Evolutionary conservation across 2,888 invertebrate species (phyloP).

Genomic region (Malacosoma neustria): DNA sequence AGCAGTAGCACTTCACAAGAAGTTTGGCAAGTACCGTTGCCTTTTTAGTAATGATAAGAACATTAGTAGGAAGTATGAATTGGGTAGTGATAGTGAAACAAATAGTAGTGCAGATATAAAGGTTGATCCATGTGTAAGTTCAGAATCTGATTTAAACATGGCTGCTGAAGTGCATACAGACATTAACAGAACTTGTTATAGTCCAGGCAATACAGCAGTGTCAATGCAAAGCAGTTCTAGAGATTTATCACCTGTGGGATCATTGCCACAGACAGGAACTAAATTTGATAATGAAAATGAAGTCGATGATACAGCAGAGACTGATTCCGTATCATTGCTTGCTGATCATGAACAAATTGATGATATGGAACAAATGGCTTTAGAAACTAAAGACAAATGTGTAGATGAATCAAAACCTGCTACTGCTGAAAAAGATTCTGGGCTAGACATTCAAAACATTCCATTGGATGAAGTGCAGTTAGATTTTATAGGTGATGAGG

Average conservation of each 20-base stretch:
- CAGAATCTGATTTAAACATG: conserved; percentile 67
- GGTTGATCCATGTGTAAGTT: conserved; percentile 57
- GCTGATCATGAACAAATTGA: conserved; percentile 7
- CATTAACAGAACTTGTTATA: conserved; percentile 38
- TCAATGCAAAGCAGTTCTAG: conserved; percentile 27
- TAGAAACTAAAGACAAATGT: not conserved
- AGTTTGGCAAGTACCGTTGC: conserved; percentile 74
- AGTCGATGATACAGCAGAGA: conserved; percentile 3
- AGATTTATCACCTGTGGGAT: conserved; percentile 35
- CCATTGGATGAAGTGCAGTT: conserved; percentile 39
- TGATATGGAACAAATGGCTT: conserved; percentile 1
- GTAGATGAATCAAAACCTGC: not conserved
- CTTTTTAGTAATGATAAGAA: conserved; percentile 56
- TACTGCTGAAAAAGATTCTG: not conserved
- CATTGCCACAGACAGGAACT: conserved; percentile 6
- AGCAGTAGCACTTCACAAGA: conserved; percentile 62
- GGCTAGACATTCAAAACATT: conserved; percentile 18
- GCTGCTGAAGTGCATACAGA: conserved; percentile 51
- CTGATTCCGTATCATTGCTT: conserved; percentile 9
- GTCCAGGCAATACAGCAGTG: conserved; percentile 31
- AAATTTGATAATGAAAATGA: conserved; percentile 15
- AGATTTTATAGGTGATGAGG: conserved; percentile 49
- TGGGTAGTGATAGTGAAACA: conserved; percentile 68
- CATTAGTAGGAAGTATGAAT: conserved; percentile 48
- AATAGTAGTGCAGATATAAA: conserved; percentile 62